These are phyloP conservation scores for Eulemur rubriventer DNA, from an alignment of 2,797 vertebrate genomes.

Conservation along the genomic window DNA sequence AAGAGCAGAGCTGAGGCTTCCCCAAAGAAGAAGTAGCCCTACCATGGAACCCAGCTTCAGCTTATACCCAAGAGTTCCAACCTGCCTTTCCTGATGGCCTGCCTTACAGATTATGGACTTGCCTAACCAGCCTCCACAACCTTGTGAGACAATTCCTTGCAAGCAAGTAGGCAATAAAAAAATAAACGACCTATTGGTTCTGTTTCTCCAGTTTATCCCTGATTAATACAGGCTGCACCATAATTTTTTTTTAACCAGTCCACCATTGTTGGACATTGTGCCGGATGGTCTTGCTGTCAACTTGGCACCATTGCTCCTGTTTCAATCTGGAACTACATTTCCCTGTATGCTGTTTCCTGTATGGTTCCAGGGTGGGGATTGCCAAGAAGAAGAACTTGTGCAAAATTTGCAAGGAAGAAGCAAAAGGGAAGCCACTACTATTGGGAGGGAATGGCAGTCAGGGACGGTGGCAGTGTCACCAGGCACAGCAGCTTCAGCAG, in stretches of 20 bases:
- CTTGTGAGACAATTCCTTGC: background rate
- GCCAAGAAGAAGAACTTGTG: background rate
- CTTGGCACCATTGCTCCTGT: background rate
- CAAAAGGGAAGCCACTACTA: background rate
- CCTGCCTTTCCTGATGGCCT: background rate
- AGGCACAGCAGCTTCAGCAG: background rate
- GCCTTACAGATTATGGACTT: background rate
- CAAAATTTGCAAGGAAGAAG: background rate
- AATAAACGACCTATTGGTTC: background rate
- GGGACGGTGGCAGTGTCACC: background rate
- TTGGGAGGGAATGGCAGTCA: background rate
- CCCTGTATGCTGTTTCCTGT: background rate
- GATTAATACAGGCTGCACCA: background rate
- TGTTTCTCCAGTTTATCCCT: background rate
- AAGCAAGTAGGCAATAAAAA: background rate
- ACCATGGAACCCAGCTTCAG: background rate
- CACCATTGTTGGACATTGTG: background rate
- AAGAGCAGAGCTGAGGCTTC: background rate
- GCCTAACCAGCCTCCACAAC: background rate
- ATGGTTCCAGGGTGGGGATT: background rate
- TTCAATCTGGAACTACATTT: background rate
- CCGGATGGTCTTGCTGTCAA: background rate
- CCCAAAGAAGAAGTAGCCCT: background rate
- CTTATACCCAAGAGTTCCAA: background rate
- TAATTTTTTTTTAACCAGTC: background rate